A percentile compares a stretch with the other conserved stretches of the same genome.
phyloP scores from a whole-genome alignment of 2,797 vertebrate species.

The Eulemur coronatus region DNA sequence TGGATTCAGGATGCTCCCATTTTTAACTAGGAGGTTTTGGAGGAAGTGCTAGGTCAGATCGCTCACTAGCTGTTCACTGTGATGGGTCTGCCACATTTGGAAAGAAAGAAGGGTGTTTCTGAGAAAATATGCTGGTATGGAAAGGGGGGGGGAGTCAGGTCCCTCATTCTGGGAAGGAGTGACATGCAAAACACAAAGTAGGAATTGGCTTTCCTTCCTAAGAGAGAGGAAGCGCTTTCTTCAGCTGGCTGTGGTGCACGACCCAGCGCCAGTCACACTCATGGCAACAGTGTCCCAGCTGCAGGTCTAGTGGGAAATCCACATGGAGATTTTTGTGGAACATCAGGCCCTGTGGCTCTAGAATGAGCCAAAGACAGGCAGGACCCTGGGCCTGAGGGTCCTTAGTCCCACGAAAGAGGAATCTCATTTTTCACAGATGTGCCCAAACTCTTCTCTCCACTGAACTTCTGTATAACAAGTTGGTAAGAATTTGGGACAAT shows the following conservation, averaged over 20 bases:
- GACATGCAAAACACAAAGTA: neutral
- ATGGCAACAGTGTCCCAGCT: neutral
- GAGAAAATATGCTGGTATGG: neutral
- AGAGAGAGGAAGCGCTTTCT: neutral
- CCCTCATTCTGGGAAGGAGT: neutral
- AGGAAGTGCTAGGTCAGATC: neutral
- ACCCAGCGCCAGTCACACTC: neutral
- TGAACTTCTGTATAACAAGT: neutral
- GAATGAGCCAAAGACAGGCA: neutral
- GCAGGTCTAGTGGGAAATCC: neutral
- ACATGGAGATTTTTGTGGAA: neutral
- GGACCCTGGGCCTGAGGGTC: neutral
- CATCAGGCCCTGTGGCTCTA: neutral
- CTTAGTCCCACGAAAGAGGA: neutral
- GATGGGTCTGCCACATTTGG: neutral
- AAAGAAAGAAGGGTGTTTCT: neutral
- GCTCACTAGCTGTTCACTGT: neutral
- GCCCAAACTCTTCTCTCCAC: neutral
- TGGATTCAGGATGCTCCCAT: neutral
- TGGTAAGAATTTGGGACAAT: neutral
- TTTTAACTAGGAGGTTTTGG: neutral
- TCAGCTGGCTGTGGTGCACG: neutral
- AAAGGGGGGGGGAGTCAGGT: neutral
- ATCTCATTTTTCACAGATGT: slow-evolving; percentile 32
- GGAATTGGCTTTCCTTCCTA: neutral